These are phyloP conservation scores for Potamilus streckersoni DNA, from an alignment of 1,140 invertebrate genomes.

Conservation along the genomic window DNA sequence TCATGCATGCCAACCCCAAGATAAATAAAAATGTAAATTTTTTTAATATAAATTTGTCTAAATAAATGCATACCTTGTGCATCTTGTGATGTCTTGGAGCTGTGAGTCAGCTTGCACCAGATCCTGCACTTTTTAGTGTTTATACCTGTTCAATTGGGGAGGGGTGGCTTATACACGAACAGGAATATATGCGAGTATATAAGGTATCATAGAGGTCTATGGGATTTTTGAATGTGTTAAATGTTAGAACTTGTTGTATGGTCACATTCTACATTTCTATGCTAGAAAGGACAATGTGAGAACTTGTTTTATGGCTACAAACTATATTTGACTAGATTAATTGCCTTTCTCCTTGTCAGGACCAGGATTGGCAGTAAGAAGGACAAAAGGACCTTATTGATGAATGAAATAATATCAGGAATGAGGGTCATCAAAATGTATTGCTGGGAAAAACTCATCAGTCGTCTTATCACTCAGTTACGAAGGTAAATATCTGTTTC, in stretches of 20 bases:
- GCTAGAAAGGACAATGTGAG: neutral
- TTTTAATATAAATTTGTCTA: too few species aligned
- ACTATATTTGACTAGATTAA: neutral
- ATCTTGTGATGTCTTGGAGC: too few species aligned
- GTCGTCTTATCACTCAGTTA: constrained; percentile 12
- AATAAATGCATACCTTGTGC: too few species aligned
- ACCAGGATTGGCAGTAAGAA: constrained; percentile 6
- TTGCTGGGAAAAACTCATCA: constrained; percentile 41
- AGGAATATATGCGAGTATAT: too few species aligned
- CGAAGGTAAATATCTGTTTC: constrained; percentile 15
- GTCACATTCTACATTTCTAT: neutral
- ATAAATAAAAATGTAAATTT: too few species aligned
- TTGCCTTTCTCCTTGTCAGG: constrained; percentile 6
- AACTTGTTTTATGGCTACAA: neutral
- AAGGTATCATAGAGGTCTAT: too few species aligned
- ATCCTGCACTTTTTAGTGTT: too few species aligned
- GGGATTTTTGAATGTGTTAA: neutral
- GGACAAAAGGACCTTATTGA: constrained; percentile 66
- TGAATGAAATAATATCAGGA: constrained; percentile 87
- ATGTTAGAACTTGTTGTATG: constrained; percentile 12
- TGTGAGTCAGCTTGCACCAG: too few species aligned
- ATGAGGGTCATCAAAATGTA: constrained; percentile 88
- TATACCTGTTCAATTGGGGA: too few species aligned
- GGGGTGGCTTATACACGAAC: too few species aligned
- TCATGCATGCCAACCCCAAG: too few species aligned